Conservation (phyloP, 2,888 invertebrate genomes). For the Oasisia sp. region DNA sequence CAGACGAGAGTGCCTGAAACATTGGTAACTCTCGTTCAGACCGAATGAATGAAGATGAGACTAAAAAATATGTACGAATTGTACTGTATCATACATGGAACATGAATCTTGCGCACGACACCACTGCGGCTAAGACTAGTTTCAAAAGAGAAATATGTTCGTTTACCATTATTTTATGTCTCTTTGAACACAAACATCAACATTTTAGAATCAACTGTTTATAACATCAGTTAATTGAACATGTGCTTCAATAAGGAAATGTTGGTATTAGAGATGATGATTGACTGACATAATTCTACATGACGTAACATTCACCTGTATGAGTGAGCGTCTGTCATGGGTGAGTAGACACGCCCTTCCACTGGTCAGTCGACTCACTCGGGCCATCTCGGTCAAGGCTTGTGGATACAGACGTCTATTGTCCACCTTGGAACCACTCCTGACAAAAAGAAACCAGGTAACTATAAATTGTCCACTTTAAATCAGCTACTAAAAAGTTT, state of each 20-base stretch:
- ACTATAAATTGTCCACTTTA: background rate
- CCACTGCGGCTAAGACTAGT: too few relatives aligned
- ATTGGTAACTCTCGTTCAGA: background rate
- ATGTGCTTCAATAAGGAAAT: too few relatives aligned
- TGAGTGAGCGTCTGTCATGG: constrained; percentile 59
- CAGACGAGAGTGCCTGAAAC: constrained; percentile 18
- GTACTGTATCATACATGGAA: background rate
- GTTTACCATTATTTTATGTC: too few relatives aligned
- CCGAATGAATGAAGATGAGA: background rate
- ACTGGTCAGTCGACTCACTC: constrained; percentile 65
- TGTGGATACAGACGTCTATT: constrained; percentile 70
- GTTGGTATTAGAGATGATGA: too few relatives aligned
- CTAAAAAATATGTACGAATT: background rate
- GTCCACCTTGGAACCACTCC: constrained; percentile 69
- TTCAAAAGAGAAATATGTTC: too few relatives aligned
- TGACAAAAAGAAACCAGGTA: constrained; percentile 36
- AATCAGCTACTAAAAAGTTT: background rate
- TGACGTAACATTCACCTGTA: constrained; percentile 48
- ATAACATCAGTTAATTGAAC: too few relatives aligned
- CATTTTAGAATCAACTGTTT: too few relatives aligned
- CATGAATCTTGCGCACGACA: background rate
- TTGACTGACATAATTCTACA: background rate
- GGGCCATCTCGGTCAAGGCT: constrained; percentile 69
- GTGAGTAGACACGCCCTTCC: constrained; percentile 70
- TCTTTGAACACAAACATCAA: too few relatives aligned